Conservation (phyloP, 1,140 invertebrate genomes). For the Catajapyx aquilonaris region DNA sequence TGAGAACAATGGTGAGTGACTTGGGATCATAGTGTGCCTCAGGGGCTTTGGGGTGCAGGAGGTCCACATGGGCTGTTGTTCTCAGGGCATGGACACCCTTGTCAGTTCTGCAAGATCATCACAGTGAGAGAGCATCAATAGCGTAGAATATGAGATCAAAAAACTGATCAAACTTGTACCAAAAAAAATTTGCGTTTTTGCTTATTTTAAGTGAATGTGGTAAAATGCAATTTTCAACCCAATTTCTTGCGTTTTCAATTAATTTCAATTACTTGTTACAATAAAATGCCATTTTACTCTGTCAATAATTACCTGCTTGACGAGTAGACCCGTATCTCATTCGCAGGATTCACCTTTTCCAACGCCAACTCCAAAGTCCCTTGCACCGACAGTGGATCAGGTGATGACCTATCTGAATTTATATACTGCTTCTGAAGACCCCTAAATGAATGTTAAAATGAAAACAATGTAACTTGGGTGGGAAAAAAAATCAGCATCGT, state of each 20-base stretch:
- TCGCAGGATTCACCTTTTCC: background rate
- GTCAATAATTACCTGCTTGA: constrained; percentile 1
- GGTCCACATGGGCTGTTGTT: background rate
- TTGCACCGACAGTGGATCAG: background rate
- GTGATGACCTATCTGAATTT: background rate
- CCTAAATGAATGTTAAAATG: background rate
- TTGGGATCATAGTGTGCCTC: background rate
- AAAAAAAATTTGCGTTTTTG: no score
- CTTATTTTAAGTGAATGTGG: no score
- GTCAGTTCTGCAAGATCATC: background rate
- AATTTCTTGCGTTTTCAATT: no score
- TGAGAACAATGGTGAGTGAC: background rate
- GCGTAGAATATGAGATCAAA: no score
- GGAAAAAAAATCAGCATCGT: no score
- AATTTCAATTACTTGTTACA: no score
- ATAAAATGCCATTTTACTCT: no score
- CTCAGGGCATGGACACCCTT: background rate
- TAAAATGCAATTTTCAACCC: no score
- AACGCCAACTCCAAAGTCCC: background rate
- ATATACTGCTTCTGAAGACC: background rate
- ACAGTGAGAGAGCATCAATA: no score
- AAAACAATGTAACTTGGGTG: no score
- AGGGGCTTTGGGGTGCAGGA: background rate
- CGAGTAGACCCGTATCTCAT: background rate
- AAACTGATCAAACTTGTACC: no score